Evolutionary conservation across 2,888 invertebrate genomes (phyloP).

Genomic region (Caenorhabditis sulstoni): DNA sequence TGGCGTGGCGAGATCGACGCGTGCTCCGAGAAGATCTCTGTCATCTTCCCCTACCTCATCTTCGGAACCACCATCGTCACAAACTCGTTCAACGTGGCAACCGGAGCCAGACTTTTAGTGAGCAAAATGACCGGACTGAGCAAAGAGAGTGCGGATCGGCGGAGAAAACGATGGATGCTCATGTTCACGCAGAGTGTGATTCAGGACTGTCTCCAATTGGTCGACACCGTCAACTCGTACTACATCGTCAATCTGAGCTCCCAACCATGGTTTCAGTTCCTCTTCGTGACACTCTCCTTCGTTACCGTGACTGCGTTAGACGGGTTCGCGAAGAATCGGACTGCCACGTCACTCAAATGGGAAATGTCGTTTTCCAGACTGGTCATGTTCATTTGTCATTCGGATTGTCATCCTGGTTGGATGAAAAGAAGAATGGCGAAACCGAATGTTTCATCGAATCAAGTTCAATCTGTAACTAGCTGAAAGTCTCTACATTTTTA

Average conservation of each 20-base stretch:
- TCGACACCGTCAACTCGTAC: slow-evolving; percentile 28
- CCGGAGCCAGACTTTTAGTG: neutral
- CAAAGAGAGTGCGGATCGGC: neutral
- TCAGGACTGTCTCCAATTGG: slow-evolving; percentile 45
- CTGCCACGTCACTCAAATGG: too few species aligned
- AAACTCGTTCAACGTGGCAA: slow-evolving; percentile 2
- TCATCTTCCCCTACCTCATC: neutral
- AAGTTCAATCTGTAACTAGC: neutral
- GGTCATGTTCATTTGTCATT: slow-evolving; percentile 19
- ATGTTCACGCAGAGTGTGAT: slow-evolving; percentile 31
- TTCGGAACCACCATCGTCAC: neutral
- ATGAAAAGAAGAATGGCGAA: neutral
- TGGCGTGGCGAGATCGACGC: neutral
- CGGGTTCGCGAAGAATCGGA: neutral
- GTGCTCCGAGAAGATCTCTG: neutral
- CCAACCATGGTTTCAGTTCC: slow-evolving; percentile 36
- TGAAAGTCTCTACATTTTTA: too few species aligned
- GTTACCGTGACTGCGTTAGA: slow-evolving; percentile 13
- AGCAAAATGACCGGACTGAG: neutral
- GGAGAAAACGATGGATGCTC: neutral
- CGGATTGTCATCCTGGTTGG: slow-evolving; percentile 14
- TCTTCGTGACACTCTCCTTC: slow-evolving; percentile 34
- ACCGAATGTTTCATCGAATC: neutral
- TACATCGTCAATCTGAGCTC: slow-evolving; percentile 18
- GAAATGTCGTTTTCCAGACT: neutral